Evolutionary conservation across 2,888 invertebrate species (phyloP).

Genomic region (Stenotaenia linearis): DNA sequence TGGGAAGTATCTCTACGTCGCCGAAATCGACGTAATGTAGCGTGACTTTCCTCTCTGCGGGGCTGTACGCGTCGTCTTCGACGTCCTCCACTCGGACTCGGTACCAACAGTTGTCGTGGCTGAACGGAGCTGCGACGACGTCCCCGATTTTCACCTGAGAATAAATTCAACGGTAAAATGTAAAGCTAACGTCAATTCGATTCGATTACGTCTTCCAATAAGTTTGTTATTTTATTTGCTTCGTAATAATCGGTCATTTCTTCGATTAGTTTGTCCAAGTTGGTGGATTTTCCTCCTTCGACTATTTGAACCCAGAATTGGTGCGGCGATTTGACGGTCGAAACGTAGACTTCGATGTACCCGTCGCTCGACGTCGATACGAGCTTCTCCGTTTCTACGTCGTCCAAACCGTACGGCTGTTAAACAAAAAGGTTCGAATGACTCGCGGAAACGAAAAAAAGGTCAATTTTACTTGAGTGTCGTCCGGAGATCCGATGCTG

Average conservation of each 20-base stretch:
- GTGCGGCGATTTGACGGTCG: constrained; percentile 71
- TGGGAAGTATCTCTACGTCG: constrained; percentile 64
- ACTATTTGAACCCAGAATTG: constrained; percentile 75
- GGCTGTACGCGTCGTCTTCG: constrained; percentile 58
- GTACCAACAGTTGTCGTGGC: constrained; percentile 73
- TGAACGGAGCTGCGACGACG: constrained; percentile 75
- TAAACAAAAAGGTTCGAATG: background rate
- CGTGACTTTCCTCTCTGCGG: constrained; percentile 58
- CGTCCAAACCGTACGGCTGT: constrained; percentile 12
- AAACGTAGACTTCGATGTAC: constrained; percentile 76
- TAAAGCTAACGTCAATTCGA: too few species aligned
- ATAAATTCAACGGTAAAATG: background rate
- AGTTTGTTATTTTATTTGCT: constrained; percentile 53
- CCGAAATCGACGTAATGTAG: constrained; percentile 85
- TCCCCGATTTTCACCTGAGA: constrained; percentile 61
- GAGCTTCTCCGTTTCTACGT: constrained; percentile 35
- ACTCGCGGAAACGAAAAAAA: too few species aligned
- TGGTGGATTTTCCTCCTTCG: constrained; percentile 61
- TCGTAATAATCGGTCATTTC: constrained; percentile 78
- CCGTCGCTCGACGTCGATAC: constrained; percentile 50
- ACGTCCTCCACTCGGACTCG: constrained; percentile 64
- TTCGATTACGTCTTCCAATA: constrained; percentile 44
- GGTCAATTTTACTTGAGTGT: background rate
- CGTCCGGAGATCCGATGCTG: background rate
- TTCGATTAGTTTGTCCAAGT: constrained; percentile 70